A percentile compares a stretch with the other conserved stretches of the same genome.
These are phyloP conservation scores for Todiramphus chloris DNA, from an alignment of 2,113 vertebrate genomes.

Conservation along the genomic window DNA sequence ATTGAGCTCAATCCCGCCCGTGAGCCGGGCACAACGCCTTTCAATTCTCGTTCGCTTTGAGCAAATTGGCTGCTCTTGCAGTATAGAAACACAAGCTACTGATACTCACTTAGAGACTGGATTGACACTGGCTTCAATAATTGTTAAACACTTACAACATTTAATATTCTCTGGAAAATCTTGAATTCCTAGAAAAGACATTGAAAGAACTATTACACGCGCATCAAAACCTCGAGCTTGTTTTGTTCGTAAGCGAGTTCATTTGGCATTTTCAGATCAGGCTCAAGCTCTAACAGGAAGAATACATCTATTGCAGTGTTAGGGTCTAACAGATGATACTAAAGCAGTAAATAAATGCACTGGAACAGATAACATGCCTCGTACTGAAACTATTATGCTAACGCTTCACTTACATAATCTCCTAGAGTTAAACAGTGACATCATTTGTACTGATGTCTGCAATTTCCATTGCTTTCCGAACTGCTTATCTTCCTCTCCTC, in stretches of 20 bases:
- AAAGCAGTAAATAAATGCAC: neutral
- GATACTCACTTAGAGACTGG: constrained; percentile 97
- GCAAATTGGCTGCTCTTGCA: neutral
- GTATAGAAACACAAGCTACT: neutral
- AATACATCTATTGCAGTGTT: neutral
- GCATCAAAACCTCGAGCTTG: neutral
- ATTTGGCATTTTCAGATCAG: neutral
- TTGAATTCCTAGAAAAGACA: constrained; percentile 87
- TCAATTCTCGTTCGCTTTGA: neutral
- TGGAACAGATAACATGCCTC: neutral
- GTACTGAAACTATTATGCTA: neutral
- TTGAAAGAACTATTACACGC: neutral
- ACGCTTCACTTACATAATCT: neutral
- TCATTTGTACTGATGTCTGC: neutral
- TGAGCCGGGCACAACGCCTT: neutral
- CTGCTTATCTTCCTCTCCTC: neutral
- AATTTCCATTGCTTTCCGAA: neutral
- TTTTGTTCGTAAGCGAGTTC: neutral
- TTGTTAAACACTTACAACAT: constrained; percentile 98
- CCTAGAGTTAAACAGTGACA: neutral
- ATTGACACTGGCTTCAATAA: constrained; percentile 99
- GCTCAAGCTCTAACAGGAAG: neutral
- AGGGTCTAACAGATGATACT: neutral
- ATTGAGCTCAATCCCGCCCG: neutral
- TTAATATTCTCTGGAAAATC: constrained; percentile 99